These are phyloP conservation scores for Aphelenchoides besseyi DNA, from an alignment of 1,140 invertebrate species.

Conservation along the genomic window DNA sequence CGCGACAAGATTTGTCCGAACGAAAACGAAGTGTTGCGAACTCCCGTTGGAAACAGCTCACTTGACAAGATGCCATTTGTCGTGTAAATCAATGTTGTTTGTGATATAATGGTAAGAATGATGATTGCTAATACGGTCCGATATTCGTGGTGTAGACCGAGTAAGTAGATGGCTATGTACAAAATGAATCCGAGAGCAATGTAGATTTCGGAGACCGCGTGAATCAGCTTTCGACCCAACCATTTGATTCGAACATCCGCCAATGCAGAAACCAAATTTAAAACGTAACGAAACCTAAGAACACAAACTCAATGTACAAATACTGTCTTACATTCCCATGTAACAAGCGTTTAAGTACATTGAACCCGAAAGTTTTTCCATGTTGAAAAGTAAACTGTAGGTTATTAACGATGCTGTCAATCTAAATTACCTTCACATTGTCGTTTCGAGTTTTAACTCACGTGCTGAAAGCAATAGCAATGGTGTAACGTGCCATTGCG, in stretches of 20 bases:
- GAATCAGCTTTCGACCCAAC: conserved; percentile 51
- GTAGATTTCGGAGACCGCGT: conserved; percentile 40
- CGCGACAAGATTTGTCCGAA: conserved; percentile 48
- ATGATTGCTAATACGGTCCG: conserved; percentile 26
- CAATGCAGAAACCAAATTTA: conserved; percentile 50
- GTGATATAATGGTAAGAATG: conserved; percentile 42
- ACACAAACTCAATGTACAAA: too few species aligned
- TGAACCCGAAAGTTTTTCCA: conserved; percentile 38
- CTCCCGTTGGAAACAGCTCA: conserved; percentile 54
- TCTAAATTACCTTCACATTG: background rate
- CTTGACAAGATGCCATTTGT: conserved; percentile 51
- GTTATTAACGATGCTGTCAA: background rate
- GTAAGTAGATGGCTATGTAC: conserved; percentile 34
- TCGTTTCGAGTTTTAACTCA: conserved; percentile 32
- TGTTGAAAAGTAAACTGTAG: background rate
- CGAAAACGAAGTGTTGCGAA: conserved; percentile 52
- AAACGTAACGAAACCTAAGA: conserved; percentile 42
- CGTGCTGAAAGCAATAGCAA: conserved; percentile 47
- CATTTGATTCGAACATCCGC: conserved; percentile 39
- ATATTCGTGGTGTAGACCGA: conserved; percentile 25
- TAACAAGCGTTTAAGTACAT: conserved; percentile 49
- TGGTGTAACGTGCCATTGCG: conserved; percentile 45
- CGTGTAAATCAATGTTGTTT: conserved; percentile 50
- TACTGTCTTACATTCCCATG: too few species aligned
- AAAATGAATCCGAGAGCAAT: conserved; percentile 31